These are phyloP conservation scores for Drosophila melanogaster DNA, from an alignment of 1,140 invertebrate species.

Conservation along the genomic window DNA sequence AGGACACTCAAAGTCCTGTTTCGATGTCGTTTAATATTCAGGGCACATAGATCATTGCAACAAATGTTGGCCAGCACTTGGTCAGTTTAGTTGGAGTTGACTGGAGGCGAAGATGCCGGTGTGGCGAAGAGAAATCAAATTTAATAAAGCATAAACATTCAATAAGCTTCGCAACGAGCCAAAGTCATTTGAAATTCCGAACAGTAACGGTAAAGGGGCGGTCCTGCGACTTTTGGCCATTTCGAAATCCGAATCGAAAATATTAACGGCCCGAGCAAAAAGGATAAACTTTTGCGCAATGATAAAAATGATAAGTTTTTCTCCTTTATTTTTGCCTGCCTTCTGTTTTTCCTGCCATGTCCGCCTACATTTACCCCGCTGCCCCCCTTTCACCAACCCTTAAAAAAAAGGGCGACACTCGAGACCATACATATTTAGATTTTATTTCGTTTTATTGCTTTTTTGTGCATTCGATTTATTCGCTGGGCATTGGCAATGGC, in stretches of 20 bases:
- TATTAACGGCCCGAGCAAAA: constrained; percentile 77
- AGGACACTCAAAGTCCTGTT: constrained; percentile 17
- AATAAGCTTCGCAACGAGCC: constrained; percentile 70
- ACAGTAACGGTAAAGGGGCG: constrained; percentile 56
- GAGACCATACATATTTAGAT: constrained; percentile 74
- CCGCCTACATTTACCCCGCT: constrained; percentile 3
- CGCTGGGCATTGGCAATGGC: constrained; percentile 70
- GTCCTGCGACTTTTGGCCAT: constrained; percentile 48
- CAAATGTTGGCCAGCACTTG: constrained; percentile 72
- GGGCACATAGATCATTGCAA: constrained; percentile 83
- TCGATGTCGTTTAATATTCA: constrained; percentile 75
- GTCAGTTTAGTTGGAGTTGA: constrained; percentile 23
- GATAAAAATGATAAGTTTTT: constrained; percentile 83
- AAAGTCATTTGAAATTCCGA: constrained; percentile 80
- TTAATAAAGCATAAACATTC: constrained; percentile 84
- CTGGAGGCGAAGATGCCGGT: constrained; percentile 6
- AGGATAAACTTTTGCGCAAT: constrained; percentile 83
- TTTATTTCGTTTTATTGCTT: constrained; percentile 83
- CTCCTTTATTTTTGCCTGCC: constrained; percentile 16
- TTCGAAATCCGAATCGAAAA: constrained; percentile 73
- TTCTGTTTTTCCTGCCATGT: constrained; percentile 30
- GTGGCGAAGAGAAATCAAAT: constrained; percentile 72
- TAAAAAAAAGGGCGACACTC: constrained; percentile 64
- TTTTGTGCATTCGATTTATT: constrained; percentile 83
- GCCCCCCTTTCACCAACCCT: not conserved